phyloP scores from a whole-genome alignment of 2,113 vertebrate genomes.

The Coptodon rendalli region DNA sequence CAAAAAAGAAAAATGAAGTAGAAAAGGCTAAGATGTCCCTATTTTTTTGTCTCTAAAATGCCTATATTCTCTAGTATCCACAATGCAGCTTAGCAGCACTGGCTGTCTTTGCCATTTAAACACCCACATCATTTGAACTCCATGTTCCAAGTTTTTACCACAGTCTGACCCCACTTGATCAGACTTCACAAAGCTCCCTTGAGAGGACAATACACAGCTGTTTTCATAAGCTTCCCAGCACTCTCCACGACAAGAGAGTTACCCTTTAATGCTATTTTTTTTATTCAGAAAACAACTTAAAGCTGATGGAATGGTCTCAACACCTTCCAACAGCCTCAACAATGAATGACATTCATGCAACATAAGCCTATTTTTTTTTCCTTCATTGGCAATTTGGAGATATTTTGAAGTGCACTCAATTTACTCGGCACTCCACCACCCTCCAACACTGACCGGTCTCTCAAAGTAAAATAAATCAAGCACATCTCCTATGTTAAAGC shows the following conservation, averaged over 20 bases:
- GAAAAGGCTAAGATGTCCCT: neutral
- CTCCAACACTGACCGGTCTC: neutral
- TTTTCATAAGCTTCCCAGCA: neutral
- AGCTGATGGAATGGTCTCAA: neutral
- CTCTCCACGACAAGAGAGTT: neutral
- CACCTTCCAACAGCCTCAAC: neutral
- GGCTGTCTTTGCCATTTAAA: neutral
- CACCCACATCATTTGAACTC: neutral
- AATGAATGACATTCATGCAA: neutral
- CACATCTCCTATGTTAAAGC: constrained; percentile 9
- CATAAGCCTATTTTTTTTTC: neutral
- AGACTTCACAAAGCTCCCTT: neutral
- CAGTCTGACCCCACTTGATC: neutral
- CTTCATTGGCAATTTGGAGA: constrained; percentile 6
- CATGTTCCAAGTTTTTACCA: neutral
- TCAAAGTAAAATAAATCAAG: constrained; percentile 22
- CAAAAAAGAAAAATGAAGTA: neutral
- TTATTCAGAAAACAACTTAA: neutral
- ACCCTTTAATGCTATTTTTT: neutral
- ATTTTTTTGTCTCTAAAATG: neutral
- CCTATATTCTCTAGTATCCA: neutral
- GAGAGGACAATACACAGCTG: neutral
- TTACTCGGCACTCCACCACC: neutral
- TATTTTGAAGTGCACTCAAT: constrained; percentile 9
- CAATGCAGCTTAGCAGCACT: neutral